A percentile compares a stretch with the other conserved stretches of the same genome.
Conservation (phyloP, 2,888 invertebrate genomes). For the Gryllus longicercus region DNA sequence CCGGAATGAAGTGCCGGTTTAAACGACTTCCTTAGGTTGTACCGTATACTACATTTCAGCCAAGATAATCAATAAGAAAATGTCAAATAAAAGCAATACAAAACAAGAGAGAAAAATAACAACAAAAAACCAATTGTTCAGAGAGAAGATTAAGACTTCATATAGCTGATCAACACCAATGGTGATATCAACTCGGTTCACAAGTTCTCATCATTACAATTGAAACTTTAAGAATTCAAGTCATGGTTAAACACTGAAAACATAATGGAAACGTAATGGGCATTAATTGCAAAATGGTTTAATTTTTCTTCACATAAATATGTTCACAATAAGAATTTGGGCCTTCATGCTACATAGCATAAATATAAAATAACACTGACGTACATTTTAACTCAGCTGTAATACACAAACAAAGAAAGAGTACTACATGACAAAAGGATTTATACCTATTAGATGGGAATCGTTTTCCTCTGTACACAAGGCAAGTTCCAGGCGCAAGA, state of each 20-base stretch:
- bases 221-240: too few species aligned
- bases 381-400: too few species aligned
- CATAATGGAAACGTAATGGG: neutral
- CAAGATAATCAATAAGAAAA: neutral
- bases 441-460: conserved; percentile 69
- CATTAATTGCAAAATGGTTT: neutral
- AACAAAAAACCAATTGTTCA: neutral
- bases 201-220: too few species aligned
- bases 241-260: too few species aligned
- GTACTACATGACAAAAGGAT: neutral
- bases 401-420: too few species aligned
- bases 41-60: too few species aligned
- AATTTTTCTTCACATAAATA: neutral
- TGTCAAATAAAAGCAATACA: neutral
- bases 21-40: too few species aligned
- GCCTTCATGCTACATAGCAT: neutral
- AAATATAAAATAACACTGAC: neutral
- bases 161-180: neutral
- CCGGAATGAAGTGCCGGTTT: neutral
- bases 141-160: conserved; percentile 19
- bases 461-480: conserved; percentile 75
- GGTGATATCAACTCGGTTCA: neutral
- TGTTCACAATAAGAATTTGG: neutral
- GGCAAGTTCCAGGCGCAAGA: conserved; percentile 69
- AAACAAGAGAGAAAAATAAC: neutral